These are phyloP conservation scores for Tarsius wallacei DNA, from an alignment of 2,797 vertebrate genomes.

Conservation along the genomic window DNA sequence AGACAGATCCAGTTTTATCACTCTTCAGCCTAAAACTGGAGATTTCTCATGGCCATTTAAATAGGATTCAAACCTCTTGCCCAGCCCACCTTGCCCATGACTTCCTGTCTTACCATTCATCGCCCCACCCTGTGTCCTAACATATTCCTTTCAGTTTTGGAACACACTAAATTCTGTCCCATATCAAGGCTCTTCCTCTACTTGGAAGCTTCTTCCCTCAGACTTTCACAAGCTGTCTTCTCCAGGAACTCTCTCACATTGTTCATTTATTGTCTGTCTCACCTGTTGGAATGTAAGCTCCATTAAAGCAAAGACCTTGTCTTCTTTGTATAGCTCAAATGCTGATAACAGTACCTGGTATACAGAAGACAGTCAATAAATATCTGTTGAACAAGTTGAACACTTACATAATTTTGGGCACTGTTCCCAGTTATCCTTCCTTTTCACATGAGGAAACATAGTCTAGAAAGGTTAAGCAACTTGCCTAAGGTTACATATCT, in stretches of 20 bases:
- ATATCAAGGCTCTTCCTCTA: background rate
- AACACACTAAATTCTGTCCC: background rate
- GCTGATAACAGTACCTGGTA: background rate
- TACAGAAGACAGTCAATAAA: background rate
- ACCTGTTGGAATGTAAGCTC: constrained; percentile 3
- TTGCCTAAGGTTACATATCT: background rate
- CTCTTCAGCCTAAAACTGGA: background rate
- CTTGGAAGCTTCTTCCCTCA: background rate
- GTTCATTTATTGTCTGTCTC: background rate
- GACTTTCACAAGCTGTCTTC: background rate
- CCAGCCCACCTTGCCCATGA: background rate
- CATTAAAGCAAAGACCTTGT: constrained; percentile 6
- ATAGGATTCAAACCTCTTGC: background rate
- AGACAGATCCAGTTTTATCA: background rate
- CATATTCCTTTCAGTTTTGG: background rate
- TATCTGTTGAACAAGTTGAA: background rate
- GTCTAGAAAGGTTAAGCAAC: background rate
- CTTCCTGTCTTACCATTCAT: background rate
- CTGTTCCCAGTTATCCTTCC: background rate
- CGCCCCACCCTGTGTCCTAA: background rate
- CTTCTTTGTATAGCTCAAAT: background rate
- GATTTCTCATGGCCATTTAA: background rate
- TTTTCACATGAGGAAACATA: background rate
- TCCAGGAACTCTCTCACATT: background rate
- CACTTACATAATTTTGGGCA: background rate